Percentiles rank a stretch among this genome's conserved stretches.
Conservation (phyloP, 92 coral and sea anemone species). For the Hydrozoanthus gracilis region DNA sequence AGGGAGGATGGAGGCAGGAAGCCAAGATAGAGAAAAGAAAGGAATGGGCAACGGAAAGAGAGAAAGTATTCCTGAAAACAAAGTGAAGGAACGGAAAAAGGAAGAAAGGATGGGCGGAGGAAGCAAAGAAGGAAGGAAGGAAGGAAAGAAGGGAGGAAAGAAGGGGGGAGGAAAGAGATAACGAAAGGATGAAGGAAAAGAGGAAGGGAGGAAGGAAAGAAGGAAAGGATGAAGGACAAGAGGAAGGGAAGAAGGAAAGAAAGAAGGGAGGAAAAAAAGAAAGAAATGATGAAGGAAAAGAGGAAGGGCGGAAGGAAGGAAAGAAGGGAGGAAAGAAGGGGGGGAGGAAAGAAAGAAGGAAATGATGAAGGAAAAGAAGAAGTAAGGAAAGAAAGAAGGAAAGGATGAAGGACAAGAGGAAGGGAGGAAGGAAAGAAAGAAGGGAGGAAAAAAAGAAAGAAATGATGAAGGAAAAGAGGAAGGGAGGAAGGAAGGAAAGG, state of each 20-base stretch:
- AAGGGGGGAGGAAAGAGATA: background rate
- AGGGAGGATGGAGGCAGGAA: too few species aligned
- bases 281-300: background rate
- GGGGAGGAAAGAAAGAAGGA: background rate
- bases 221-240: background rate
- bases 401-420: too few species aligned
- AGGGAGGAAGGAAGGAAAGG: background rate
- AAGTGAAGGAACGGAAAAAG: background rate
- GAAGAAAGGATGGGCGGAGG: background rate
- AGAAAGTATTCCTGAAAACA: too few species aligned
- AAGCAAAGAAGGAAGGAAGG: background rate
- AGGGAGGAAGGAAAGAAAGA: too few species aligned
- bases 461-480: background rate
- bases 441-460: background rate
- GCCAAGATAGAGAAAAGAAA: too few species aligned
- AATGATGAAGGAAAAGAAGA: background rate
- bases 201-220: background rate
- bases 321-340: background rate
- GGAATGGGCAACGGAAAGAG: too few species aligned
- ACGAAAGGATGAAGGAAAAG: background rate
- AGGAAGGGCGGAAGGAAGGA: background rate
- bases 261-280: background rate
- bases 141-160: background rate
- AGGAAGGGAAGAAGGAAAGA: too few species aligned
- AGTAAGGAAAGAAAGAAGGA: too few species aligned